These are phyloP conservation scores for Omphaloscelis lunosa DNA, from an alignment of 2,888 invertebrate species.

Conservation along the genomic window DNA sequence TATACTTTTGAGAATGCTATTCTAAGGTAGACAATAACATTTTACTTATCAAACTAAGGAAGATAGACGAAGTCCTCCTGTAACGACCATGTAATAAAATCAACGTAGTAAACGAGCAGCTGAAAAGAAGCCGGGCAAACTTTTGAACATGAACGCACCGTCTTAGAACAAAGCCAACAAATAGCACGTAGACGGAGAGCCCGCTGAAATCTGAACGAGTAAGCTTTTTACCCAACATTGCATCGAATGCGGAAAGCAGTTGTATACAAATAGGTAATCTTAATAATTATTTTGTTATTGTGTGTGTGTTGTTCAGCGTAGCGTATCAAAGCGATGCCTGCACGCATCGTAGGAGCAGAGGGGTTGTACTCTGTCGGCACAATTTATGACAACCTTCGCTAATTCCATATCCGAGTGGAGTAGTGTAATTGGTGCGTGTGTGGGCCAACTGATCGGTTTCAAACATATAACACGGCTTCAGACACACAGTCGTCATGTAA, in stretches of 20 bases:
- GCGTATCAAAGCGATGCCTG: constrained; percentile 59
- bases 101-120: constrained; percentile 50
- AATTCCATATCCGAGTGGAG: constrained; percentile 67
- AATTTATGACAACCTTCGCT: constrained; percentile 67
- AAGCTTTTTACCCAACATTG: constrained; percentile 52
- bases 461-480: constrained; percentile 53
- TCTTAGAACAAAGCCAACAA: constrained; percentile 41
- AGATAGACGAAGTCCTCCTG: constrained; percentile 49
- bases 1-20: constrained; percentile 17
- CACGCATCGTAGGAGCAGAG: constrained; percentile 51
- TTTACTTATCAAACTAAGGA: constrained; percentile 41
- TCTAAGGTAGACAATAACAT: constrained; percentile 40
- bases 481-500: constrained; percentile 48
- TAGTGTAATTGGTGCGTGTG: constrained; percentile 54
- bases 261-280: constrained; percentile 45
- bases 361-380: constrained; percentile 42
- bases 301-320: constrained; percentile 51
- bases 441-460: constrained; percentile 47
- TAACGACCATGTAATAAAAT: constrained; percentile 61
- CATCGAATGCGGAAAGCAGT: constrained; percentile 38
- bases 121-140: constrained; percentile 50
- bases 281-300: constrained; percentile 51
- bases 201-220: constrained; percentile 40
- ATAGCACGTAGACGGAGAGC: constrained; percentile 36
- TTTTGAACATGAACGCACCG: constrained; percentile 56